Base-by-base conservation (phyloP, 2,797 vertebrate genomes). In the Telmatherina bonti region DNA sequence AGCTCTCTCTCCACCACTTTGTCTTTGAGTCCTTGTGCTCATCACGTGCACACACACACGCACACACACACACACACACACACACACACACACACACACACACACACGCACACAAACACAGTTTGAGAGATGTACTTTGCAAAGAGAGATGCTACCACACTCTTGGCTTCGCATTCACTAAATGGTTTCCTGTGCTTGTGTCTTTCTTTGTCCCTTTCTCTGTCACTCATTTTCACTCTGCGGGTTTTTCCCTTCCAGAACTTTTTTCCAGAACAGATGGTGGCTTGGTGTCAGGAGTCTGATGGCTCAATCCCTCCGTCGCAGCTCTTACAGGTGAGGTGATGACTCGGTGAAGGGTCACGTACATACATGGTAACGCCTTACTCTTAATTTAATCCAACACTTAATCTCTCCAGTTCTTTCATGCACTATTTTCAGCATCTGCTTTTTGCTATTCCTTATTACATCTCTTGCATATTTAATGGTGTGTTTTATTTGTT, bases 191-290 rank as follows among this genome's bases (percentile, higher is more conserved):
- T 67, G 75, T 83, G 62, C 62, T 45, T 59, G 55, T 58, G 41
- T 72, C 47, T 53, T 43, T 66, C 38, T 51, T 53, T 43, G 64
- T 43, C 58, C 27, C 15, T 64, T 33, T 52, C 24, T 68, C 56
- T 65, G 56, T 78, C 38, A 11, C 51, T 80, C 59, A 67, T 62
- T 65, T 57, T 62, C 30, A 15, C 2, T 58, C 16, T 75, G 41
- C 66, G 36, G 86, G 54, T 82, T 30, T 82, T 27, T 76, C 85
- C 26, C 26, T 29, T 85, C 56, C 84, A 99, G 97, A 97, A 96
- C 92, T 99, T 99, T 92, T 99, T 99, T 85, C 98, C 98, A 31
- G 98, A 99, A 70, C 97, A 99, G 90, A 99, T 99, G 97, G 97
- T 99, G 76, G 95, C 96, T 27, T 97, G 96, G 96, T 98, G 97